Base-by-base conservation (phyloP, 2,888 invertebrate species). In the Zhengitettix transpicula region DNA sequence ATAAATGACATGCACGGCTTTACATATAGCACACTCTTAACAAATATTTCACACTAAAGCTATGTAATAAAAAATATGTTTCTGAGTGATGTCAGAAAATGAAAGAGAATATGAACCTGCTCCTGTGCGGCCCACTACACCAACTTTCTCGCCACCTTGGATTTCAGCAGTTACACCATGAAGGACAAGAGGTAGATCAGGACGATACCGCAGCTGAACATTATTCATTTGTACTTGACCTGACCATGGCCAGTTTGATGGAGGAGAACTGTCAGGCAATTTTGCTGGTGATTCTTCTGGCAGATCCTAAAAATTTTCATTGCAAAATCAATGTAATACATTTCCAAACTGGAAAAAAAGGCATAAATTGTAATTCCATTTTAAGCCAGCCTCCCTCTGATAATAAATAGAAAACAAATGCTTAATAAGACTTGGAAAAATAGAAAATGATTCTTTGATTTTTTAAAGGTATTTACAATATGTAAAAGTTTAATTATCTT, bases 41-140 rank as follows among this genome's bases (percentile, higher is more conserved):
- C 28, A 28, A 28, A 28, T 5, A 7, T 28, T 28, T n/a, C n/a
- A 28, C 28, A 28, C 7, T 28, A 28, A 28, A 5, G 28, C n/a
- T n/a, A n/a, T n/a, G n/a, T n/a, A n/a, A n/a, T n/a, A n/a, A n/a
- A n/a, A n/a, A n/a, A n/a, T n/a, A 28, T 28, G 28, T 28, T 28
- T 28, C 7, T 28, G 28, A 28, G 7, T 28, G 28, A 28, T 7
- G 2, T 28, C 28, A 28, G 2, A 28, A 28, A 28, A 28, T 28
- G 7, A 5, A 28, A 28, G 15, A 28, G 40, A n/a, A 11, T 56
- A 58, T 65, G 63, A 66, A 74, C 78, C 79, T 59, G 78, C 77
- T 11, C 79, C 79, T 10, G 79, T 78, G 64, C 78, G 67, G 41
- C 79, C 79, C 55, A 79, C 75, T 58, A 79, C 75, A 47, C 78